Evolutionary conservation across 2,797 vertebrate species (phyloP).

Genomic region (Parauchenoglanis ngamensis): DNA sequence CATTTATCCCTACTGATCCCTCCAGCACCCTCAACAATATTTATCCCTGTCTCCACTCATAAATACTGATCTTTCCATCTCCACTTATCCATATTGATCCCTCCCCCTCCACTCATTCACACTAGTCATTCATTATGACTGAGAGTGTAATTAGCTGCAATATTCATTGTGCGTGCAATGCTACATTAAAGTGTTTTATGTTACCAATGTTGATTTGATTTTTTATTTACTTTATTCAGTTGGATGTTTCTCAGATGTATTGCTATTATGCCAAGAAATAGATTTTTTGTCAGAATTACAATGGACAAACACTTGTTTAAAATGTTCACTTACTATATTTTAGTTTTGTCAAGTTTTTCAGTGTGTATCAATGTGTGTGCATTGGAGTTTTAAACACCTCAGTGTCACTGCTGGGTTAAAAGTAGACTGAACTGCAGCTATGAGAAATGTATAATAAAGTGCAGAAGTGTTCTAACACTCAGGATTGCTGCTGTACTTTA

Average conservation of each 20-base stretch:
- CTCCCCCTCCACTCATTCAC: not conserved
- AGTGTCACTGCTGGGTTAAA: not conserved
- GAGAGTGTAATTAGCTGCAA: not conserved
- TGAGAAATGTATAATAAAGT: not conserved
- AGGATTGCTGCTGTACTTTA: not conserved
- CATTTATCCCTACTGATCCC: not conserved
- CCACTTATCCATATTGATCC: slow-evolving; percentile 85
- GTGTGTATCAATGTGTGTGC: not conserved
- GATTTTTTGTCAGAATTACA: not conserved
- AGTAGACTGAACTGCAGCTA: not conserved
- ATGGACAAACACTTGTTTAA: not conserved
- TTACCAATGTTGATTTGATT: not conserved
- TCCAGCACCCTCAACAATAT: not conserved
- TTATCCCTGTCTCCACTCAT: not conserved
- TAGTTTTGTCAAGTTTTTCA: not conserved
- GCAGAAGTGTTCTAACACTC: not conserved
- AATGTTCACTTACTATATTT: not conserved
- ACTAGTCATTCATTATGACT: not conserved
- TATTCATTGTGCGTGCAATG: not conserved
- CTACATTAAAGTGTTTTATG: slow-evolving; percentile 9
- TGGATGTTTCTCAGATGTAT: not conserved
- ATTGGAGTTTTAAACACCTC: not conserved
- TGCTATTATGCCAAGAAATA: not conserved
- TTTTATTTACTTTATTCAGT: not conserved
- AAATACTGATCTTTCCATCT: slow-evolving; percentile 63